These are phyloP conservation scores for Dromococcyx pavoninus DNA, from an alignment of 2,797 vertebrate species.

Conservation along the genomic window DNA sequence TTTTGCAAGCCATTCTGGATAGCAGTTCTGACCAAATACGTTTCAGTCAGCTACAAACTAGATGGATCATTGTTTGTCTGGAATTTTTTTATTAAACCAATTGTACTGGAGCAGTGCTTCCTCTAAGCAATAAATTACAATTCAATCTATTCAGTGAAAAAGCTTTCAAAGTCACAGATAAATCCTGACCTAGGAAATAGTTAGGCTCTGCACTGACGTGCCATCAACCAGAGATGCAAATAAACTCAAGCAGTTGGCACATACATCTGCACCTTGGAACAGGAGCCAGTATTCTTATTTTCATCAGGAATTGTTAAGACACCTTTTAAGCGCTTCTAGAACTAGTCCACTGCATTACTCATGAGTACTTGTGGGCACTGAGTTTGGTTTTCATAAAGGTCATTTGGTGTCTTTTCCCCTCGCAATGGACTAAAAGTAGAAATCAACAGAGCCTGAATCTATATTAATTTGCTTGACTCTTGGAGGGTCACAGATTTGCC, in stretches of 20 bases:
- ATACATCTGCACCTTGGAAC: neutral
- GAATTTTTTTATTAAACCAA: slow-evolving; percentile 73
- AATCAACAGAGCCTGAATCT: slow-evolving; percentile 47
- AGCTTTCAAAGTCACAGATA: slow-evolving; percentile 46
- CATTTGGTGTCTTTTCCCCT: slow-evolving; percentile 35
- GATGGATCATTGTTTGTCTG: slow-evolving; percentile 68
- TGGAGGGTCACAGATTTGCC: slow-evolving; percentile 53
- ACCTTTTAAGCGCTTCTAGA: slow-evolving; percentile 19
- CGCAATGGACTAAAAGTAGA: slow-evolving; percentile 61
- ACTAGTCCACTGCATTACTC: slow-evolving; percentile 39
- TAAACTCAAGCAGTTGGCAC: neutral
- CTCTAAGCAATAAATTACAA: slow-evolving; percentile 67
- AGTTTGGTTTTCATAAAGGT: slow-evolving; percentile 56
- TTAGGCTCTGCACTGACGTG: neutral
- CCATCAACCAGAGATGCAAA: slow-evolving; percentile 27
- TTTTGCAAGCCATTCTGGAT: slow-evolving; percentile 10
- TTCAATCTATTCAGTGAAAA: slow-evolving; percentile 48
- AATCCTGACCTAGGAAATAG: slow-evolving; percentile 47
- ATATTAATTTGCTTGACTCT: slow-evolving; percentile 59
- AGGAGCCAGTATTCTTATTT: neutral
- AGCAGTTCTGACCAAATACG: slow-evolving; percentile 19
- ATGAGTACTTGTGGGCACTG: neutral
- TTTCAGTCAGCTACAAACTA: slow-evolving; percentile 61
- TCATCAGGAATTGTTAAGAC: neutral
- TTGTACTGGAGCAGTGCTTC: slow-evolving; percentile 74